These are phyloP conservation scores for Drosophila histrio DNA, from an alignment of 2,888 invertebrate genomes.

Conservation along the genomic window DNA sequence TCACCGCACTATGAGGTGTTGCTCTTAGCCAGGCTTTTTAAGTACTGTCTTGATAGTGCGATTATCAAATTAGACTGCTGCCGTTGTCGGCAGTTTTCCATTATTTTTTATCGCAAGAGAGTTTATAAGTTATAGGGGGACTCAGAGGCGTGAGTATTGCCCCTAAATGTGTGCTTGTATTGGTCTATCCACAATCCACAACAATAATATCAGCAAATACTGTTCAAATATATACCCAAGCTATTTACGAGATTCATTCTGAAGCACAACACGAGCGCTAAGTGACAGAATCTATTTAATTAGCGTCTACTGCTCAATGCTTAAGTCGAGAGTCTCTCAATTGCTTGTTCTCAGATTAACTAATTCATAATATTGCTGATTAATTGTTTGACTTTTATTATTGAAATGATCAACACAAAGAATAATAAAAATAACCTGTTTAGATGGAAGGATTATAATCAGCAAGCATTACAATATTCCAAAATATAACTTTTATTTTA, in stretches of 20 bases:
- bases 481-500: too few species aligned
- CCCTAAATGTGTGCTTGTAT: neutral
- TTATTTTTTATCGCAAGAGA: slow-evolving; percentile 40
- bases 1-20: slow-evolving; percentile 9
- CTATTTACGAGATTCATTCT: slow-evolving; percentile 59
- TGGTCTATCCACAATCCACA: slow-evolving; percentile 36
- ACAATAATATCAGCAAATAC: slow-evolving; percentile 16
- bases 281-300: slow-evolving; percentile 58
- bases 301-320: slow-evolving; percentile 25
- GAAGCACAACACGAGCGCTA: slow-evolving; percentile 25
- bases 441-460: too few species aligned
- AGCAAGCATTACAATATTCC: neutral
- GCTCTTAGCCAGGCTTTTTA: slow-evolving; percentile 26
- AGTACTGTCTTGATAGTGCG: slow-evolving; percentile 60
- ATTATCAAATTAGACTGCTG: slow-evolving; percentile 61
- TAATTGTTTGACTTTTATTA: neutral
- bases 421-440: too few species aligned
- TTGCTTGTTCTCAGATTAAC: slow-evolving; percentile 5
- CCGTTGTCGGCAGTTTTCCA: slow-evolving; percentile 27
- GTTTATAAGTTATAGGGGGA: slow-evolving; percentile 19
- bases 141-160: slow-evolving; percentile 6
- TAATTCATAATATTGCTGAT: slow-evolving; percentile 1
- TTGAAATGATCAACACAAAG: neutral
- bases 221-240: slow-evolving; percentile 49
- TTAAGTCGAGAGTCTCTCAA: slow-evolving; percentile 5